Percentiles rank a stretch among this genome's conserved stretches.
Evolutionary conservation across 2,888 invertebrate species (phyloP).

Genomic region (Trilocha varians): DNA sequence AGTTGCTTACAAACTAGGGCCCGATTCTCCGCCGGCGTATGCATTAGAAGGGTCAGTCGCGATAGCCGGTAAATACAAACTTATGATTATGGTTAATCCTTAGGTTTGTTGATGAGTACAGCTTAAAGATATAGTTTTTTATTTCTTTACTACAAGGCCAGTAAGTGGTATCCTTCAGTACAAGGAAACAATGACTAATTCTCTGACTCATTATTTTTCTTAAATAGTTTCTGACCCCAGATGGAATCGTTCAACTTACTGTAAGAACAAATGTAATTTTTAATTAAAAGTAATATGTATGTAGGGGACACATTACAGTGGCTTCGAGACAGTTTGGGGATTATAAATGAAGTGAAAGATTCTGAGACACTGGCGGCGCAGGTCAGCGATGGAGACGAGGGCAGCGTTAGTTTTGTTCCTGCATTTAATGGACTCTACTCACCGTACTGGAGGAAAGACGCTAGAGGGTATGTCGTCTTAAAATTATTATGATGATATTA

Average conservation of each 20-base stretch:
- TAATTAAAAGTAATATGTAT: neutral
- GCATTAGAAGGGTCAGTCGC: constrained; percentile 95
- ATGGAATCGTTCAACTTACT: constrained; percentile 5
- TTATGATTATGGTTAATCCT: no score
- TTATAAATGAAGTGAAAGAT: constrained; percentile 79
- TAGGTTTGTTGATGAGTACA: no score
- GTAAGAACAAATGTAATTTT: neutral
- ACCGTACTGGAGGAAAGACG: constrained; percentile 96
- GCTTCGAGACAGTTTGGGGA: constrained; percentile 88
- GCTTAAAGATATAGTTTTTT: no score
- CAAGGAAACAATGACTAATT: no score
- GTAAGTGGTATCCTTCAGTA: no score
- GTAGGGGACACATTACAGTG: constrained; percentile 88
- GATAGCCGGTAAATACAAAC: constrained; percentile 84
- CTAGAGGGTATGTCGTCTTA: constrained; percentile 74
- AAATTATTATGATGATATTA: neutral
- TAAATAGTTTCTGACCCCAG: no score
- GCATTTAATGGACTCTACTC: constrained; percentile 97
- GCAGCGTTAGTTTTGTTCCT: constrained; percentile 96
- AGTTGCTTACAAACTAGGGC: constrained; percentile 91
- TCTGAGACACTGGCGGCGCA: constrained; percentile 69
- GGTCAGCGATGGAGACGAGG: constrained; percentile 60
- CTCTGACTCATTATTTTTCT: constrained; percentile 9
- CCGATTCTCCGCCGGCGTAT: constrained; percentile 81
- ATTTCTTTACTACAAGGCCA: no score